phyloP scores from a whole-genome alignment of 2,888 invertebrate genomes.

The Empis stercorea region DNA sequence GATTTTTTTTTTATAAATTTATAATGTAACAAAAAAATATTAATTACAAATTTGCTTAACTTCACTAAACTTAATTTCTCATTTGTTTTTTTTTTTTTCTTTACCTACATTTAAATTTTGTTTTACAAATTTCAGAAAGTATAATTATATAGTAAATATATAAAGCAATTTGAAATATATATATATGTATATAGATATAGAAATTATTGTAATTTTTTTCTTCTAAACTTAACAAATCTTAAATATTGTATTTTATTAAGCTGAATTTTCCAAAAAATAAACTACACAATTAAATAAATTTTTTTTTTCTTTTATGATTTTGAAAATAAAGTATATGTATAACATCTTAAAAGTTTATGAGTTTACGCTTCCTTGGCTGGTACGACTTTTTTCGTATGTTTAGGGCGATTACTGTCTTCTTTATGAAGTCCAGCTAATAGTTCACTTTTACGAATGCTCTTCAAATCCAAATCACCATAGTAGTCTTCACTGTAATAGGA shows the following conservation, averaged over 20 bases:
- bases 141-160: no score
- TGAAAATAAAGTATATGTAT: background rate
- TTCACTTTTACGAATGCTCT: slow-evolving; percentile 89
- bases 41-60: slow-evolving; percentile 11
- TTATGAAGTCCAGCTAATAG: slow-evolving; percentile 62
- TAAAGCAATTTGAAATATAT: no score
- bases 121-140: no score
- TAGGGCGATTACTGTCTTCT: slow-evolving; percentile 27
- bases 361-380: slow-evolving; percentile 31
- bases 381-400: slow-evolving; percentile 40
- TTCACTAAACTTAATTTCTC: background rate
- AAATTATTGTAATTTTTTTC: background rate
- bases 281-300: background rate
- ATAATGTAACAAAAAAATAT: slow-evolving; percentile 14
- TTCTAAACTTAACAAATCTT: slow-evolving; percentile 11
- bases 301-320: slow-evolving; percentile 7
- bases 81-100: background rate
- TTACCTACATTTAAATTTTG: background rate
- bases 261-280: slow-evolving; percentile 10
- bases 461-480: slow-evolving; percentile 89
- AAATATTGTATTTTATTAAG: slow-evolving; percentile 7
- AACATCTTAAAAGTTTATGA: slow-evolving; percentile 6
- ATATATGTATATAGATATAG: no score
- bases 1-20: slow-evolving; percentile 8
- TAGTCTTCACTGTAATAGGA: slow-evolving; percentile 80